These are phyloP conservation scores for Cottoperca gobio DNA, from an alignment of 2,797 vertebrate species.

Conservation along the genomic window DNA sequence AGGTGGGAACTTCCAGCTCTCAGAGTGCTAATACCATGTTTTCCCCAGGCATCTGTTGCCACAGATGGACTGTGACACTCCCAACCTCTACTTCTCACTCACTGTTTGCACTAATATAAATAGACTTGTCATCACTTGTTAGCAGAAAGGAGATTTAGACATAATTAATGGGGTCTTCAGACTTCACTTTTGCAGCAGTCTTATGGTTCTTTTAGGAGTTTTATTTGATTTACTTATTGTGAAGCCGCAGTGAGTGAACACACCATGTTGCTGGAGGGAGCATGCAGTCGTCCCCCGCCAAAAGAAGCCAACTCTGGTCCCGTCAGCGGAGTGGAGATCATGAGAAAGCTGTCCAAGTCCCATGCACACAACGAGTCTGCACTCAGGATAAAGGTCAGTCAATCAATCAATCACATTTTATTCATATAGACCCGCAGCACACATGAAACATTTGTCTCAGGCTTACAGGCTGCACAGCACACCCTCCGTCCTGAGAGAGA, in stretches of 20 bases:
- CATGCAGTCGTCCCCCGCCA: conserved; percentile 89
- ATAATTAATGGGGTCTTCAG: not conserved
- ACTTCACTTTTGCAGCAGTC: not conserved
- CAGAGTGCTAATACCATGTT: not conserved
- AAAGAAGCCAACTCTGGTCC: conserved; percentile 90
- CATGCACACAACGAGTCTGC: conserved; percentile 95
- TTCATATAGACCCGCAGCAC: too few relatives aligned
- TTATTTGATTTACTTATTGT: conserved; percentile 67
- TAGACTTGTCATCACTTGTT: conserved; percentile 9
- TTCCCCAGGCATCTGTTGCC: conserved; percentile 20
- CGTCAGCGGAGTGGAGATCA: conserved; percentile 96
- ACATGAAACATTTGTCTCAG: too few relatives aligned
- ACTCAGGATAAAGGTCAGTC: conserved; percentile 93
- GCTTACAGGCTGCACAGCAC: too few relatives aligned
- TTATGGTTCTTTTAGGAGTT: conserved; percentile 38
- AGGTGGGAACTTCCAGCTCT: conserved; percentile 83
- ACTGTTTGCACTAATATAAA: conserved; percentile 26
- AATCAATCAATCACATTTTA: too few relatives aligned
- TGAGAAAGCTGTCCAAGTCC: conserved; percentile 98
- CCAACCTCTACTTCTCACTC: conserved; percentile 24
- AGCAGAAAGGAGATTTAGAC: not conserved
- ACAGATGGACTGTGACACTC: conserved; percentile 42
- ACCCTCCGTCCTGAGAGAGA: not conserved
- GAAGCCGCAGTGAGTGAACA: conserved; percentile 98
- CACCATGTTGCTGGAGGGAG: conserved; percentile 96